Conservation (phyloP, 2,888 invertebrate species). For the Lasioglossum calceatum region DNA sequence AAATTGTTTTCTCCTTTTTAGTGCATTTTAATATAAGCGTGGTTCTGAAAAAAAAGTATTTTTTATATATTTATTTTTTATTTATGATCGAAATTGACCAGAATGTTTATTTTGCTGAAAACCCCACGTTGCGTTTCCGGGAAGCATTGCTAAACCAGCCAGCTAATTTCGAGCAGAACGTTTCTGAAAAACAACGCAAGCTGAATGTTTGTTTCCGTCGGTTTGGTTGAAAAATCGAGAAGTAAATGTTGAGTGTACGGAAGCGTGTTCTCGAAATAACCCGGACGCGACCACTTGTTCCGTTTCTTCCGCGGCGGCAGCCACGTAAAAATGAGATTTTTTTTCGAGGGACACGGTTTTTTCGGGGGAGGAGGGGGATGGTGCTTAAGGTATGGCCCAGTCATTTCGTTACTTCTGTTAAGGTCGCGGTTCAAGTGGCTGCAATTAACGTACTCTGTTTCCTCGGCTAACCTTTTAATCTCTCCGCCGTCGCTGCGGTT, state of each 20-base stretch:
- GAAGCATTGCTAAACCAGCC: no score
- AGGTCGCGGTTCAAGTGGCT: constrained; percentile 68
- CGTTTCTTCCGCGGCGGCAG: background rate
- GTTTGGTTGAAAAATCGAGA: background rate
- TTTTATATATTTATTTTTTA: no score
- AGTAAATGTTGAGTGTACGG: background rate
- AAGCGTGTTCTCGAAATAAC: background rate
- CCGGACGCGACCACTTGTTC: background rate
- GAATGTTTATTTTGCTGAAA: no score
- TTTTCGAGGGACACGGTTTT: background rate
- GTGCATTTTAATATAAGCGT: no score
- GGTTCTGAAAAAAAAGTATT: no score
- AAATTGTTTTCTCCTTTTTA: no score
- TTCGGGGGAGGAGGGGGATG: background rate
- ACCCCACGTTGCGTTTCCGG: no score
- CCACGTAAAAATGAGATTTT: constrained; percentile 1
- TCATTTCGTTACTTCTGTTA: constrained; percentile 36
- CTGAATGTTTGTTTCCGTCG: background rate
- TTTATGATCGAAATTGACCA: no score
- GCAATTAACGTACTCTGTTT: constrained; percentile 69
- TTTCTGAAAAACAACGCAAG: background rate
- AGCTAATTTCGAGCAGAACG: background rate
- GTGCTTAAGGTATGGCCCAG: constrained; percentile 24
- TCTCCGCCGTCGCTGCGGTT: constrained; percentile 45
- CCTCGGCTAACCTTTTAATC: constrained; percentile 70